These are phyloP conservation scores for Pyrrhosoma nymphula DNA, from an alignment of 2,888 invertebrate species.

Conservation along the genomic window DNA sequence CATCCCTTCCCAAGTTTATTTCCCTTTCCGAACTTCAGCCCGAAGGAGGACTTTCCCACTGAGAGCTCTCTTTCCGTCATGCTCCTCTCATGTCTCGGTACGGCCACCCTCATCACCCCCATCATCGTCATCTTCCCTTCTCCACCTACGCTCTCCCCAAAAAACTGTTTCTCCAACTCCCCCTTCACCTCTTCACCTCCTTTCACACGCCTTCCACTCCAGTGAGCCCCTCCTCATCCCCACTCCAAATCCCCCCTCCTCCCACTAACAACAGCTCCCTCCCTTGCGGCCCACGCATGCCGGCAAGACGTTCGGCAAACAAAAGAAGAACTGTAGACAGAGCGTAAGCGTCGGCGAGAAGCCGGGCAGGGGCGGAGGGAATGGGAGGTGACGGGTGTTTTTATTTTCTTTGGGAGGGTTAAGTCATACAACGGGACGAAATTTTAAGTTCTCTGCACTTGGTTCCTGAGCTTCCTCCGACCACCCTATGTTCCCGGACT, in stretches of 20 bases:
- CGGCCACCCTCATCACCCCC: not conserved
- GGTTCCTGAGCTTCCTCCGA: not conserved
- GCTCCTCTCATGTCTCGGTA: not conserved
- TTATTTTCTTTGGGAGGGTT: not conserved
- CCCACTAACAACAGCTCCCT: slow-evolving; percentile 75
- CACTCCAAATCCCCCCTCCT: slow-evolving; percentile 74
- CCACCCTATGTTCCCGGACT: not conserved
- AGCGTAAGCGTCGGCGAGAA: not conserved
- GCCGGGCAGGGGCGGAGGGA: not conserved
- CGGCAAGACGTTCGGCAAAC: slow-evolving; percentile 29
- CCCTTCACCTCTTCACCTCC: slow-evolving; percentile 67
- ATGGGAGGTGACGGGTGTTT: not conserved
- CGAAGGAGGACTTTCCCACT: not conserved
- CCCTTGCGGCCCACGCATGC: slow-evolving; percentile 65
- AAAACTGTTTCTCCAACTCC: slow-evolving; percentile 72
- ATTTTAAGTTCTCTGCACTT: not conserved
- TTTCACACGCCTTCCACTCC: slow-evolving; percentile 72
- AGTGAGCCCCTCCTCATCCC: slow-evolving; percentile 69
- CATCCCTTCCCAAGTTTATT: no score
- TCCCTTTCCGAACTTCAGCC: no score
- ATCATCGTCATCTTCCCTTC: not conserved
- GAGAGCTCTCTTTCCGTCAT: not conserved
- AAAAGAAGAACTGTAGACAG: slow-evolving; percentile 33
- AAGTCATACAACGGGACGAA: not conserved
- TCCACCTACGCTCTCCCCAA: not conserved